phyloP scores from a whole-genome alignment of 1,140 invertebrate species.

The Drosophila hydei region DNA sequence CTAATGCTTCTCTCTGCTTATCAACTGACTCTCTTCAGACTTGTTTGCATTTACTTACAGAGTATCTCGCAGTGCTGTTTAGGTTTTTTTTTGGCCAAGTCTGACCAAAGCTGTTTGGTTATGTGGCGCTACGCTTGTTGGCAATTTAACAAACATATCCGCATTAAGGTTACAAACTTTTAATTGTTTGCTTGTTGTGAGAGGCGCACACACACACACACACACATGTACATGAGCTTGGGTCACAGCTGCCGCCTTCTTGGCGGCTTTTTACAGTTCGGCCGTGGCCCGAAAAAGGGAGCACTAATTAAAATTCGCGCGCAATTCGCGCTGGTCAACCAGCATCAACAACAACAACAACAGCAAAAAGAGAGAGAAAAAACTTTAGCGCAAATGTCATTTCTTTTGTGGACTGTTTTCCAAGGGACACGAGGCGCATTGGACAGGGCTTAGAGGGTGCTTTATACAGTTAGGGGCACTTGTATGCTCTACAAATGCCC shows the following conservation, averaged over 20 bases:
- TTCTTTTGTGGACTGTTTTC: constrained; percentile 67
- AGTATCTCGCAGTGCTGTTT: background rate
- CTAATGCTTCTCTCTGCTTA: no score
- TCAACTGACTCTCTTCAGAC: background rate
- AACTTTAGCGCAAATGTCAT: constrained; percentile 74
- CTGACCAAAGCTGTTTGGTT: constrained; percentile 20
- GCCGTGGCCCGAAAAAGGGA: constrained; percentile 29
- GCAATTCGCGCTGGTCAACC: constrained; percentile 80
- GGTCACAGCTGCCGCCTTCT: constrained; percentile 61
- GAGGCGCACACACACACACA: constrained; percentile 36
- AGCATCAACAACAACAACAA: constrained; percentile 56
- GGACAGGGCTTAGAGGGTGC: constrained; percentile 1
- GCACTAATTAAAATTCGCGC: constrained; percentile 82
- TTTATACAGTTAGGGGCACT: constrained; percentile 21
- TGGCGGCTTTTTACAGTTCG: constrained; percentile 13
- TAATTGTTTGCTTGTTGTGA: constrained; percentile 81
- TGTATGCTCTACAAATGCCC: constrained; percentile 62
- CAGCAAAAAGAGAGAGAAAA: constrained; percentile 23
- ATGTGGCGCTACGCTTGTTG: constrained; percentile 51
- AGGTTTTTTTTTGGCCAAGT: background rate
- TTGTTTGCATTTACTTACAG: background rate
- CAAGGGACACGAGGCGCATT: background rate
- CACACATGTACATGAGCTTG: constrained; percentile 18
- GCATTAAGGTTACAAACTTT: constrained; percentile 82
- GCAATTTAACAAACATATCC: constrained; percentile 83